phyloP scores from a whole-genome alignment of 2,113 vertebrate species.

The Hyla sarda region DNA sequence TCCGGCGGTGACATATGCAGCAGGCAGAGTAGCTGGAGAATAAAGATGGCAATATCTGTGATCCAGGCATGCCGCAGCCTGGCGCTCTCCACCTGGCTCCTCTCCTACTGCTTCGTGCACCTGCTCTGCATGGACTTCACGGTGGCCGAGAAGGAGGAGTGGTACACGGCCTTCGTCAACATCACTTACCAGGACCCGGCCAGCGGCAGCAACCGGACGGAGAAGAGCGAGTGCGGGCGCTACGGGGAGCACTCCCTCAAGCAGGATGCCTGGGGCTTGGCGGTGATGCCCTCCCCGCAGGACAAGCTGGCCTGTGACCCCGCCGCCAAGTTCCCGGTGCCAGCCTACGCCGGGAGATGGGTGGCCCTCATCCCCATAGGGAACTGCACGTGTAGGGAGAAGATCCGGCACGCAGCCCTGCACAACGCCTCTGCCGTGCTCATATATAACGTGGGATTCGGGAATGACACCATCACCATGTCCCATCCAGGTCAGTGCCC shows the following conservation, averaged over 20 bases:
- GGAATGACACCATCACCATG: slow-evolving; percentile 92
- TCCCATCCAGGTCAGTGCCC: slow-evolving; percentile 84
- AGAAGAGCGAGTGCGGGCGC: slow-evolving; percentile 94
- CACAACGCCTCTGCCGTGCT: slow-evolving; percentile 94
- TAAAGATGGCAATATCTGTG: slow-evolving; percentile 86
- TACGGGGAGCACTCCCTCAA: slow-evolving; percentile 97
- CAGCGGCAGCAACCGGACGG: slow-evolving; percentile 80
- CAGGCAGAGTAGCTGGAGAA: slow-evolving; percentile 40
- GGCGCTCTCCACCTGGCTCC: slow-evolving; percentile 95
- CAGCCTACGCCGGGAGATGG: slow-evolving; percentile 78
- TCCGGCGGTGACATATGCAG: slow-evolving; percentile 56
- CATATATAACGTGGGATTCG: slow-evolving; percentile 89
- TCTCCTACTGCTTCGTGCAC: slow-evolving; percentile 96
- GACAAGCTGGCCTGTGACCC: slow-evolving; percentile 89
- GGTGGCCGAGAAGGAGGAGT: slow-evolving; percentile 97
- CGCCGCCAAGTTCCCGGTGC: slow-evolving; percentile 78
- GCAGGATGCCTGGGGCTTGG: slow-evolving; percentile 87
- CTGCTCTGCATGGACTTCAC: slow-evolving; percentile 96
- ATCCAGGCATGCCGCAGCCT: slow-evolving; percentile 93
- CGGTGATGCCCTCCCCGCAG: slow-evolving; percentile 78
- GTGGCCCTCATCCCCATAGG: slow-evolving; percentile 90
- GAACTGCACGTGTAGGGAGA: slow-evolving; percentile 91
- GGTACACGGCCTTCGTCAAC: slow-evolving; percentile 99
- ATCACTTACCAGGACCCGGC: slow-evolving; percentile 90
- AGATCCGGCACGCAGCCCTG: slow-evolving; percentile 85